A percentile compares a stretch with the other conserved stretches of the same genome.
Evolutionary conservation across 2,113 vertebrate species (phyloP).

Genomic region (Callipepla squamata): DNA sequence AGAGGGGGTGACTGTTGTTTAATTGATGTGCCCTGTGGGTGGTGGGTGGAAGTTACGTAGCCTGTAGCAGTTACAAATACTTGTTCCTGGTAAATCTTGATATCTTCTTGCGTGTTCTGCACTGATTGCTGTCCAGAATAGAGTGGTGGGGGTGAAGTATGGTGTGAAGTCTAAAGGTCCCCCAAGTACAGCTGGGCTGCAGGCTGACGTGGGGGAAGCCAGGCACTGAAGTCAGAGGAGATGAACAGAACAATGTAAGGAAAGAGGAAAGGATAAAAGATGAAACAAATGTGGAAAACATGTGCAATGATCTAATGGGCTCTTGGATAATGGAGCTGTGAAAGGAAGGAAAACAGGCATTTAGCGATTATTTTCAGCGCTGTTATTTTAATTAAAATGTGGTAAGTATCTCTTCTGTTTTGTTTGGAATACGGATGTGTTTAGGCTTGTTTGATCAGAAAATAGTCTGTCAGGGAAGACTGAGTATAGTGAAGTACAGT

Average conservation of each 20-base stretch:
- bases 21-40: no score
- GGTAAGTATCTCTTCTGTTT: neutral
- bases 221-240: neutral
- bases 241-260: conserved; percentile 47
- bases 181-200: neutral
- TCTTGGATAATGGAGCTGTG: neutral
- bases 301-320: neutral
- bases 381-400: neutral
- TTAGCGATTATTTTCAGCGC: neutral
- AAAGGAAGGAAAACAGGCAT: conserved; percentile 42
- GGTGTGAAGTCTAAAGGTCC: neutral
- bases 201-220: neutral
- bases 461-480: neutral
- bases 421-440: neutral
- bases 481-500: neutral
- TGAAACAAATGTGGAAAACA: neutral
- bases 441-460: neutral
- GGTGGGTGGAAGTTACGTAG: no score
- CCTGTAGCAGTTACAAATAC: fast-evolving
- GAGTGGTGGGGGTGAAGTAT: neutral
- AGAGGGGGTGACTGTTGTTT: neutral
- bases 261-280: conserved; percentile 46
- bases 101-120: fast-evolving
- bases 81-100: neutral
- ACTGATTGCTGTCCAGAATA: neutral